A percentile compares a stretch with the other conserved stretches of the same genome.
Conservation (phyloP, 1,140 invertebrate genomes). For the Drosophila sproati region DNA sequence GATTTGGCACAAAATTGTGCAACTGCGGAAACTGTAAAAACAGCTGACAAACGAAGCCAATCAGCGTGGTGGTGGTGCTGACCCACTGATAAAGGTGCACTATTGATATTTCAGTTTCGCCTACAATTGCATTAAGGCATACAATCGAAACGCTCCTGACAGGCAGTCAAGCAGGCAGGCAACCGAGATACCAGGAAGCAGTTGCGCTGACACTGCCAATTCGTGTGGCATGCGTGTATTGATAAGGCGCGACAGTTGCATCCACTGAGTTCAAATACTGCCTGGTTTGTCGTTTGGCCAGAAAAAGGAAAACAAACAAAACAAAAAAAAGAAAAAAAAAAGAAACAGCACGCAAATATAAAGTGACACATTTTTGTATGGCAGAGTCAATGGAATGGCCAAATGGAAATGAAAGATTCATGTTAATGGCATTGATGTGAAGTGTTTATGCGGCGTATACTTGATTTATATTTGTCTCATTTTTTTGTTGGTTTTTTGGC, state of each 20-base stretch:
- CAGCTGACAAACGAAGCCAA: constrained; percentile 32
- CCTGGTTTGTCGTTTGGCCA: constrained; percentile 11
- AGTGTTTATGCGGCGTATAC: constrained; percentile 44
- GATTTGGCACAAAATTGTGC: constrained; percentile 45
- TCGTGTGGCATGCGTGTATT: constrained; percentile 2
- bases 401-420: constrained; percentile 40
- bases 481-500: not conserved
- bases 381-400: not conserved
- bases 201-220: constrained; percentile 9
- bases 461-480: constrained; percentile 24
- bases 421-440: constrained; percentile 35
- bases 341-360: not conserved
- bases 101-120: not conserved
- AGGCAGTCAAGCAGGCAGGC: not conserved
- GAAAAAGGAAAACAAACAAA: not conserved
- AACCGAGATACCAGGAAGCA: not conserved
- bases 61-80: constrained; percentile 10
- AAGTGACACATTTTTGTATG: not conserved
- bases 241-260: constrained; percentile 13
- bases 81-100: not conserved
- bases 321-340: not conserved
- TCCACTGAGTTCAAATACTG: not conserved
- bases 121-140: not conserved
- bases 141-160: not conserved
- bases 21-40: constrained; percentile 44